Base-by-base conservation (phyloP, 1,140 invertebrate genomes). In the Ceratosolen solmsi region DNA sequence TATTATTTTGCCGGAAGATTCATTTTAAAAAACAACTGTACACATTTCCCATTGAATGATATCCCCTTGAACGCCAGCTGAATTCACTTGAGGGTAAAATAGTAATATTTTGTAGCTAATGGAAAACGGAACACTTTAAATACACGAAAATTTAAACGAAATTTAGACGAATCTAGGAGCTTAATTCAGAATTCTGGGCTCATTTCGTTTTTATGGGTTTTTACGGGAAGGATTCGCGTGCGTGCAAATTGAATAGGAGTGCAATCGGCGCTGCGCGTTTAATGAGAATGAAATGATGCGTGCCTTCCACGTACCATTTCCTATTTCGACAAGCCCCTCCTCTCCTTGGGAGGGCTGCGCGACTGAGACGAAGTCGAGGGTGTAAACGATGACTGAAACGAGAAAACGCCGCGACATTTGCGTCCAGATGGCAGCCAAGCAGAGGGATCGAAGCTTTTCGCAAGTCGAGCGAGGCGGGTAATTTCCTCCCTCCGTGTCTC, bases 241-340 rank as follows among this genome's bases (percentile, higher is more conserved):
- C 63, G 33, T 17, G 63, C 20, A 74, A 63, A 80, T 80, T 65
- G 58, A 74, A 63, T 41, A 27, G 3, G 49, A 20, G 20, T 27
- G 70, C 38, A 11, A n/a, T 22, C n/a, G 30, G 58, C 5, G 51
- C 49, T 49, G 54, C 22, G 41, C 46, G 60, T 74, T 51, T 80
- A 80, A 83, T 70, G 77, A 83, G 77, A 80, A 80, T 56, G 72
- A 83, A 83, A 83, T 83, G 82, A 65, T 65, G 82, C 78, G 70
- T 73, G 46, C 9, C 46, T 63, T 27, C 41, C 60, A 36, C 80
- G 36, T 30, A 27, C 56, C 60, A 70, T 81, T 76, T 81, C 60
- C 49, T 20, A 27, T 60, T 17, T 17, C n/a, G 20, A 46, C 4
- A 20, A 41, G 5, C n/a, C 3, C 20, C 9, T n/a, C n/a, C 3